phyloP scores from a whole-genome alignment of 2,888 invertebrate genomes.

The Pollenia labialis region DNA sequence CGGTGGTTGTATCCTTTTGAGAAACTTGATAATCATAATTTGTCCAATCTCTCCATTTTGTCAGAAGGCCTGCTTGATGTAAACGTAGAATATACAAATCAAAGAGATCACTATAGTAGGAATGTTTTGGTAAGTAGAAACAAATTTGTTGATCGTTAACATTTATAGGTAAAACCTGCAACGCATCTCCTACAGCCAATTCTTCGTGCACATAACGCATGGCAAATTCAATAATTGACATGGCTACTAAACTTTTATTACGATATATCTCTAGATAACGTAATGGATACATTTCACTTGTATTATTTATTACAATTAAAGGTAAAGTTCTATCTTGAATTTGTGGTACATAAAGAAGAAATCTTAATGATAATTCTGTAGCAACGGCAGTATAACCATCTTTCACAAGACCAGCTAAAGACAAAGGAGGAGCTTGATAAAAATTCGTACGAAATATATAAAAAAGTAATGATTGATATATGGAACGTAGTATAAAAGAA shows the following conservation, averaged over 20 bases:
- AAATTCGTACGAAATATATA: slow-evolving; percentile 65
- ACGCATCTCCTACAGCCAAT: neutral
- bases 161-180: slow-evolving; percentile 44
- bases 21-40: slow-evolving; percentile 13
- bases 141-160: slow-evolving; percentile 57
- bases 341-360: slow-evolving; percentile 51
- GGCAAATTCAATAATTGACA: slow-evolving; percentile 45
- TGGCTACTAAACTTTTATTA: slow-evolving; percentile 58
- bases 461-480: slow-evolving; percentile 70
- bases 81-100: slow-evolving; percentile 40
- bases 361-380: slow-evolving; percentile 25
- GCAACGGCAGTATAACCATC: slow-evolving; percentile 48
- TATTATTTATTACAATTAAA: slow-evolving; percentile 45
- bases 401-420: slow-evolving; percentile 43
- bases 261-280: slow-evolving; percentile 42
- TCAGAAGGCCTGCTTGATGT: slow-evolving; percentile 53
- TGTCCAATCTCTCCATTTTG: slow-evolving; percentile 51
- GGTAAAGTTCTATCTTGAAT: slow-evolving; percentile 51
- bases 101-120: slow-evolving; percentile 52
- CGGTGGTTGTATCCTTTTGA: neutral
- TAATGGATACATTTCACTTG: slow-evolving; percentile 60
- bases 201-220: slow-evolving; percentile 38
- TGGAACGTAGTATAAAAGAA: slow-evolving; percentile 64
- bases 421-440: slow-evolving; percentile 51
- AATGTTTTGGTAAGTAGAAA: slow-evolving; percentile 69